Conservation (phyloP, 2,113 vertebrate genomes). For the Eurypyga helias region DNA sequence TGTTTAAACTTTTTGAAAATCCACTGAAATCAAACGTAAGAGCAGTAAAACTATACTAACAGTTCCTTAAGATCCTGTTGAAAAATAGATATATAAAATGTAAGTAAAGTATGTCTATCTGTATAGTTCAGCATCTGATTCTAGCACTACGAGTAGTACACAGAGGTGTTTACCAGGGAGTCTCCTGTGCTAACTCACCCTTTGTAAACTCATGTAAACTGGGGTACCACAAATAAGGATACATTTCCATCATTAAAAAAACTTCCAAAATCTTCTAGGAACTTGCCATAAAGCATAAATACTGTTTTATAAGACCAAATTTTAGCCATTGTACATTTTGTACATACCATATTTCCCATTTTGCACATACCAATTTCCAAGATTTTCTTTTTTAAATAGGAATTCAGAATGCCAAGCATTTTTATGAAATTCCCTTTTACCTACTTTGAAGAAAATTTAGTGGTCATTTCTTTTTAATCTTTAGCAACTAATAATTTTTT, state of each 20-base stretch:
- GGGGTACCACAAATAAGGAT: neutral
- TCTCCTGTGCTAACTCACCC: neutral
- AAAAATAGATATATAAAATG: neutral
- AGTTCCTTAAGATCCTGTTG: neutral
- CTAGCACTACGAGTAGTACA: neutral
- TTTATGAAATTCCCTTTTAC: neutral
- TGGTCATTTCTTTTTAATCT: neutral
- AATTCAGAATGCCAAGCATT: neutral
- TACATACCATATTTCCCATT: neutral
- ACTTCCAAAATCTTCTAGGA: neutral
- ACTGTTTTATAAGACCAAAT: neutral
- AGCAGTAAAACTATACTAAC: neutral
- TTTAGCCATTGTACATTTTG: neutral
- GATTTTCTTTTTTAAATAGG: neutral
- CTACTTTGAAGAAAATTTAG: neutral
- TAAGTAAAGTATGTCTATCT: neutral
- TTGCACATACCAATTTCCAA: neutral
- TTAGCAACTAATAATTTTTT: neutral
- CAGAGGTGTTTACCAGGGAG: neutral
- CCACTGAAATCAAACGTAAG: conserved; percentile 41
- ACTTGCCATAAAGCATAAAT: neutral
- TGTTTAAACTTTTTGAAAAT: conserved; percentile 48
- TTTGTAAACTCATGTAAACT: neutral
- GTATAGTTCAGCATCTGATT: neutral
- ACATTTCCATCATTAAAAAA: neutral